These are phyloP conservation scores for Acanthochromis polyacanthus DNA, from an alignment of 2,113 vertebrate species.

Conservation along the genomic window DNA sequence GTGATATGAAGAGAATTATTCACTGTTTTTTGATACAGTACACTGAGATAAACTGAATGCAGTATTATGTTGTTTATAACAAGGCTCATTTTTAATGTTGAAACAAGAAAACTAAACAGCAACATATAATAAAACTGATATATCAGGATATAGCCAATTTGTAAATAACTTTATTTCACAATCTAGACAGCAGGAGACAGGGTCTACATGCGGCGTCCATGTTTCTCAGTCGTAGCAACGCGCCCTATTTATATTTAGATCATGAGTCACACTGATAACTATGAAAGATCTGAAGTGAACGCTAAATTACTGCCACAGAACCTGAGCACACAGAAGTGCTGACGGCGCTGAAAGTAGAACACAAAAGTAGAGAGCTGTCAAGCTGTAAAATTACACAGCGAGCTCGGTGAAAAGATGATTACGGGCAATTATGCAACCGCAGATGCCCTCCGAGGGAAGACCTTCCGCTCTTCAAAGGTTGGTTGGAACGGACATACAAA, in stretches of 20 bases:
- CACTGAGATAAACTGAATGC: too few relatives aligned
- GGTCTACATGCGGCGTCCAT: conserved; percentile 10
- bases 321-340: conserved; percentile 68
- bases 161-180: too few relatives aligned
- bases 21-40: too few relatives aligned
- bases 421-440: conserved; percentile 71
- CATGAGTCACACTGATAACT: conserved; percentile 57
- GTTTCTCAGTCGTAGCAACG: neutral
- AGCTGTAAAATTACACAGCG: conserved; percentile 68
- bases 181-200: neutral
- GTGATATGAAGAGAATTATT: too few relatives aligned
- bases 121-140: too few relatives aligned
- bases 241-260: conserved; percentile 64
- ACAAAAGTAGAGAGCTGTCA: conserved; percentile 72
- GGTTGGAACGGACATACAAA: conserved; percentile 34
- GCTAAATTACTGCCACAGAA: conserved; percentile 70
- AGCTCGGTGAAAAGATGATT: conserved; percentile 74
- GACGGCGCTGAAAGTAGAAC: conserved; percentile 64
- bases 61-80: too few relatives aligned
- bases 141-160: too few relatives aligned
- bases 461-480: conserved; percentile 46
- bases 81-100: too few relatives aligned
- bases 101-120: too few relatives aligned
- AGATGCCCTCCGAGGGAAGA: conserved; percentile 63
- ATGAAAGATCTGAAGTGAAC: conserved; percentile 63